Percentiles rank a stretch among this genome's conserved stretches.
These are phyloP conservation scores for Oophaga sylvatica DNA, from an alignment of 2,797 vertebrate species.

Conservation along the genomic window DNA sequence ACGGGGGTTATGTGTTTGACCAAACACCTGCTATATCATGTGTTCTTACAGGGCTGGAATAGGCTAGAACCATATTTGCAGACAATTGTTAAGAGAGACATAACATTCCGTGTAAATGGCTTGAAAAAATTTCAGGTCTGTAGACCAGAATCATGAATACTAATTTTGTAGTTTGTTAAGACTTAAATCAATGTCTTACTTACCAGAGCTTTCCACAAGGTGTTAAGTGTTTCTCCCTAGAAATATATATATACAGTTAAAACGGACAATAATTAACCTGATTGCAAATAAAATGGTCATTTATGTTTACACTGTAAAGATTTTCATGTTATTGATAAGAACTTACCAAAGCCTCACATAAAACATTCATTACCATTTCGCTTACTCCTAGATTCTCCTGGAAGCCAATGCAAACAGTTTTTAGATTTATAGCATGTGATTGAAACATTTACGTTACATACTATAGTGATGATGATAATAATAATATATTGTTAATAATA, in stretches of 20 bases:
- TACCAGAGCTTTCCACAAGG: background rate
- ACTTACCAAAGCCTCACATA: background rate
- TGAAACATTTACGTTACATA: background rate
- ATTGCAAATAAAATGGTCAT: background rate
- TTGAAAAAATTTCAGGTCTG: too few species aligned
- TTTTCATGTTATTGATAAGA: background rate
- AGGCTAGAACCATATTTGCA: too few species aligned
- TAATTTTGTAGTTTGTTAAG: too few species aligned
- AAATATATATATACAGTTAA: background rate
- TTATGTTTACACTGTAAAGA: background rate
- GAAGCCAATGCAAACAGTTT: background rate
- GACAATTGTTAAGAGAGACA: too few species aligned
- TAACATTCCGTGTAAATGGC: too few species aligned
- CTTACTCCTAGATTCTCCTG: background rate
- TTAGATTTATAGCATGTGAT: background rate
- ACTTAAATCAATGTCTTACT: background rate
- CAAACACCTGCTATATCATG: too few species aligned
- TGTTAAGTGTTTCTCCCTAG: background rate
- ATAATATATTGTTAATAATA: too few species aligned
- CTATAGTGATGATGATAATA: too few species aligned
- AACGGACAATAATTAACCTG: background rate
- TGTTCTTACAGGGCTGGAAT: too few species aligned
- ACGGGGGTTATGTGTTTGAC: too few species aligned
- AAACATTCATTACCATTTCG: fast-evolving
- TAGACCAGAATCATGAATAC: too few species aligned